Evolutionary conservation across 2,888 invertebrate species (phyloP).

Genomic region (Eueremaeus valkanovi): DNA sequence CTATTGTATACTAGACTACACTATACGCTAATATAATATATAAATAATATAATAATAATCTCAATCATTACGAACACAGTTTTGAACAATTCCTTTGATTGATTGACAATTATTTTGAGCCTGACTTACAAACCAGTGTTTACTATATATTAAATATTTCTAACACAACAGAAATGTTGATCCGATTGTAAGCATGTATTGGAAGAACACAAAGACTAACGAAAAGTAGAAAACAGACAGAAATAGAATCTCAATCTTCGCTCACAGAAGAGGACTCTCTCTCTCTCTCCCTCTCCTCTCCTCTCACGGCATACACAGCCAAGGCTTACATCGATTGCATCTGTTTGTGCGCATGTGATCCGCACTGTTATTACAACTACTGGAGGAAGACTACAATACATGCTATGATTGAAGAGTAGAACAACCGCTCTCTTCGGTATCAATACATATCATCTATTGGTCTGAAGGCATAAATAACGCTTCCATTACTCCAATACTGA

Average conservation of each 20-base stretch:
- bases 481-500: neutral
- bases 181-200: neutral
- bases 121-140: neutral
- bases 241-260: neutral
- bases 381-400: neutral
- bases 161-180: neutral
- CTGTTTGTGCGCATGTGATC: conserved; percentile 20
- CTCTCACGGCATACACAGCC: neutral
- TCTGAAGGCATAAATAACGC: neutral
- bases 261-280: neutral
- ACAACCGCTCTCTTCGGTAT: neutral
- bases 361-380: neutral
- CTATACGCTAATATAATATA: no score
- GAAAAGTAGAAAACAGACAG: no score
- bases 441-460: conserved; percentile 5
- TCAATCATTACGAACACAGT: no score
- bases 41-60: no score
- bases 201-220: neutral
- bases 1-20: no score
- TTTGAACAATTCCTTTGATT: neutral
- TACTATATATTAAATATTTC: neutral
- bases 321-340: conserved; percentile 23
- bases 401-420: neutral
- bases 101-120: neutral
- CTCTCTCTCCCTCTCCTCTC: neutral